Conservation (phyloP, 2,888 invertebrate species). For the Perdita meconis region DNA sequence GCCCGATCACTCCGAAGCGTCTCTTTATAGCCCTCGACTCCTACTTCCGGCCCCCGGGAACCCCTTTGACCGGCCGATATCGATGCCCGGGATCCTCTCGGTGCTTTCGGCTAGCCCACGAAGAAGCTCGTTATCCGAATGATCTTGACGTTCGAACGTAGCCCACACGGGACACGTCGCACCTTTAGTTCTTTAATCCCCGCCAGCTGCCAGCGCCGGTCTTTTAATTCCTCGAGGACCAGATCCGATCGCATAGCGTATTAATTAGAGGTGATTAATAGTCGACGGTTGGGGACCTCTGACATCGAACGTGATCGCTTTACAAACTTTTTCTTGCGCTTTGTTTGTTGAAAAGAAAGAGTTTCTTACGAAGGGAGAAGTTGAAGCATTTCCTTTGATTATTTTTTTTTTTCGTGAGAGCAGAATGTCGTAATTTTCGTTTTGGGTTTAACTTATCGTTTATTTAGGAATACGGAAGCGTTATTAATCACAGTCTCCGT, state of each 20-base stretch:
- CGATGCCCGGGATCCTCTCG: conserved; percentile 50
- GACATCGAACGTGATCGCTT: conserved; percentile 11
- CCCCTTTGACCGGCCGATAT: conserved; percentile 45
- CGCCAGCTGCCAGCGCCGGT: conserved; percentile 61
- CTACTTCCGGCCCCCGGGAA: conserved; percentile 63
- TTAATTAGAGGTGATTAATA: conserved; percentile 61
- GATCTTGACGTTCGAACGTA: conserved; percentile 59
- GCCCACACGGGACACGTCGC: conserved; percentile 57
- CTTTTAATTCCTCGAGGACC: conserved; percentile 58
- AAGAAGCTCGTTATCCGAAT: conserved; percentile 56
- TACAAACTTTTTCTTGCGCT: conserved; percentile 6
- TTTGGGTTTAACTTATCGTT: background rate
- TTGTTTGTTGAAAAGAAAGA: too few relatives aligned
- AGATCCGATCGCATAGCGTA: conserved; percentile 57
- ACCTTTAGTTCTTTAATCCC: conserved; percentile 58
- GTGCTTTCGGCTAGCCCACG: conserved; percentile 43
- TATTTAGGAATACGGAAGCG: background rate
- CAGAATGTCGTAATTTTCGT: too few relatives aligned
- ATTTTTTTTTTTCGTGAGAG: background rate
- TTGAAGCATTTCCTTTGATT: background rate
- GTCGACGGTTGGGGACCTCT: conserved; percentile 25
- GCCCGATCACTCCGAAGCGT: conserved; percentile 55
- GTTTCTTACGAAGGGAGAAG: too few relatives aligned
- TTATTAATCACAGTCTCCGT: conserved; percentile 26
- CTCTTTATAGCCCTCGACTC: conserved; percentile 52